Percentiles rank a stretch among this genome's conserved stretches.
Conservation (phyloP, 2,113 vertebrate species). For the Petrocephalus microphthalmus region DNA sequence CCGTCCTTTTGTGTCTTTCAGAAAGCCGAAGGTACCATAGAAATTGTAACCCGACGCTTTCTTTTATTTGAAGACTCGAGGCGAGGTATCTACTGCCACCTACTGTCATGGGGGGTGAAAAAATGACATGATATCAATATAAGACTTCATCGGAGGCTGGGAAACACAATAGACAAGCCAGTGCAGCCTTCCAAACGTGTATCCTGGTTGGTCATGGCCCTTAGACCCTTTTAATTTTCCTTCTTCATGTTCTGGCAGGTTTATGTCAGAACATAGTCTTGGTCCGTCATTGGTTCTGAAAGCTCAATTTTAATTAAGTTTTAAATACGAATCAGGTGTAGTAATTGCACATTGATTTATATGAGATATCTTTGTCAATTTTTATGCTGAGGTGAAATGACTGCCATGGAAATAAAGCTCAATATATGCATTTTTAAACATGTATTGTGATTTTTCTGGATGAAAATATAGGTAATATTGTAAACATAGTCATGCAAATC, state of each 20-base stretch:
- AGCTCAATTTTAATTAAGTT: neutral
- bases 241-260: neutral
- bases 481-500: neutral
- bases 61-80: neutral
- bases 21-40: neutral
- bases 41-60: neutral
- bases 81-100: neutral
- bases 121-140: neutral
- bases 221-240: neutral
- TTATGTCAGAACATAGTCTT: neutral
- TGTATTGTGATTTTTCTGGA: too few relatives aligned
- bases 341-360: neutral
- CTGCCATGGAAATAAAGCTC: neutral
- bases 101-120: neutral
- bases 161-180: neutral
- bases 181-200: neutral
- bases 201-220: neutral
- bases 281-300: neutral
- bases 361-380: neutral
- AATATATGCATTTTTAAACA: neutral
- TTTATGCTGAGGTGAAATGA: neutral
- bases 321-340: neutral
- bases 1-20: neutral
- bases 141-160: neutral
- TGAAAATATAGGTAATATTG: too few relatives aligned